A percentile compares a stretch with the other conserved stretches of the same genome.
phyloP scores from a whole-genome alignment of 2,113 vertebrate genomes.

The Psilopogon haemacephalus region DNA sequence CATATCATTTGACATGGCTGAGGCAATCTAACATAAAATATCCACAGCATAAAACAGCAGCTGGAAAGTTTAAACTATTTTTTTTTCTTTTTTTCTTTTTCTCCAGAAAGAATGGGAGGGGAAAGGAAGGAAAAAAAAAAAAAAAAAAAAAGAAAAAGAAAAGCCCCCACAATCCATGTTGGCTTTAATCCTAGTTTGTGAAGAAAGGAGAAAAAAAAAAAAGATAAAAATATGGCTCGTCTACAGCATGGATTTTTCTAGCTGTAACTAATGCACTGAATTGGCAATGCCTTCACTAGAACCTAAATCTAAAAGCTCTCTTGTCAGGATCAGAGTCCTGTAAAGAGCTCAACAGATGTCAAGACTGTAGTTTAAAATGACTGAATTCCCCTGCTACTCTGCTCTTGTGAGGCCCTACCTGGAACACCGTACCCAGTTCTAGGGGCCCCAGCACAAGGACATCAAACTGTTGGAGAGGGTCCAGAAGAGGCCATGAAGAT shows the following conservation, averaged over 20 bases:
- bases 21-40: constrained; percentile 67
- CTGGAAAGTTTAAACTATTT: constrained; percentile 72
- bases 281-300: background rate
- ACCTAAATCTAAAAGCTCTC: background rate
- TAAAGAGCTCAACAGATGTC: background rate
- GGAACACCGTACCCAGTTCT: too few relatives aligned
- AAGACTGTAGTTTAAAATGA: background rate
- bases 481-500: too few relatives aligned
- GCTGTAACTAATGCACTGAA: background rate
- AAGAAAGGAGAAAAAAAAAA: background rate
- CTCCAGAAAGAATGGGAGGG: background rate
- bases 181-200: constrained; percentile 34
- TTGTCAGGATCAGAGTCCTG: background rate
- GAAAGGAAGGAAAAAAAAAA: too few relatives aligned
- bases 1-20: constrained; percentile 63
- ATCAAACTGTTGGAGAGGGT: too few relatives aligned
- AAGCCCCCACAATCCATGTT: background rate
- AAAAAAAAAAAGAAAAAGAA: too few relatives aligned
- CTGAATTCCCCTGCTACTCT: too few relatives aligned
- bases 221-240: background rate
- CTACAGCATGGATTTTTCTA: background rate
- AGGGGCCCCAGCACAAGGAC: too few relatives aligned
- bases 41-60: constrained; percentile 48
- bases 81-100: too few relatives aligned
- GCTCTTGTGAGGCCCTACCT: too few relatives aligned